These are phyloP conservation scores for Merops nubicus DNA, from an alignment of 2,113 vertebrate species.

Conservation along the genomic window DNA sequence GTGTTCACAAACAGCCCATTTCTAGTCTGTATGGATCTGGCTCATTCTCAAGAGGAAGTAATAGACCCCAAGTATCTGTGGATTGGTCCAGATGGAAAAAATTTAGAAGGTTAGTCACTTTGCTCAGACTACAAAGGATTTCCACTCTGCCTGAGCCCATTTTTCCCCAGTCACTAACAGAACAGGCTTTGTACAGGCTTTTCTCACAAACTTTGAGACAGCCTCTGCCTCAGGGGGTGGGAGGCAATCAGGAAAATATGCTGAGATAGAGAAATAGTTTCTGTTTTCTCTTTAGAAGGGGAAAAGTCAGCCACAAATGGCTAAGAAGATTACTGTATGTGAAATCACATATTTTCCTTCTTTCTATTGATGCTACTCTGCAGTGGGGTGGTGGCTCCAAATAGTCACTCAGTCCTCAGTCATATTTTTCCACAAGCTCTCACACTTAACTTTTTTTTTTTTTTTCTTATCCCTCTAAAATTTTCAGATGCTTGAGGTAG, in stretches of 20 bases:
- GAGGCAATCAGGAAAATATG: background rate
- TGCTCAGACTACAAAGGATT: background rate
- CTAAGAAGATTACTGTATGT: background rate
- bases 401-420: background rate
- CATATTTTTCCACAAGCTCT: background rate
- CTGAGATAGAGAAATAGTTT: background rate
- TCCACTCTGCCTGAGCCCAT: background rate
- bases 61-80: conserved; percentile 76
- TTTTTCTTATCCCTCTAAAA: background rate
- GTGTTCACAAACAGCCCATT: conserved; percentile 67
- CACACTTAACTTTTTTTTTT: background rate
- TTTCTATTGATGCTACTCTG: background rate
- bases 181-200: background rate
- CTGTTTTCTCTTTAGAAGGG: background rate
- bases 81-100: conserved; percentile 75
- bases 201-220: background rate
- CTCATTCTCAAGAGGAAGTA: conserved; percentile 57
- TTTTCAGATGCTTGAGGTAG: background rate
- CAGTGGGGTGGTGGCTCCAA: background rate
- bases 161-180: background rate
- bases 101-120: conserved; percentile 68
- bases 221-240: background rate
- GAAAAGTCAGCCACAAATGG: background rate
- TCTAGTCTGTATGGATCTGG: conserved; percentile 74
- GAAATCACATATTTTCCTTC: background rate